Base-by-base conservation (phyloP, 2,113 vertebrate species). In the Echinops telfairi region DNA sequence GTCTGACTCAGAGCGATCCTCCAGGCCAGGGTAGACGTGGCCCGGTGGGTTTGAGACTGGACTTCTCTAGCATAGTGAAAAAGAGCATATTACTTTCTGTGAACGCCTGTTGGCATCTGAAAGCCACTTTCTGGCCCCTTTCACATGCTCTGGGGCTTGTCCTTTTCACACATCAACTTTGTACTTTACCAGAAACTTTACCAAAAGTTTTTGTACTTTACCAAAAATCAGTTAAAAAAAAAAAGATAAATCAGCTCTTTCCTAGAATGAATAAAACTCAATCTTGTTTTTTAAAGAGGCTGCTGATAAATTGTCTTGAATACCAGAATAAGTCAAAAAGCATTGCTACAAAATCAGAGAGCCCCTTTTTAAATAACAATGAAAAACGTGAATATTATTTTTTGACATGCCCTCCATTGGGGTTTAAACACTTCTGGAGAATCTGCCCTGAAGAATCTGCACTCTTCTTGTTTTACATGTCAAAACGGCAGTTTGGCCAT, bases 141-240 rank as follows among this genome's bases (percentile, higher is more conserved):
- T 86, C 29, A 81, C 25, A 33, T 70, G 36, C 1, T 83, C n/a
- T 75, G 20, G 75, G n/a, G 15, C 58, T 90, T 86, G 23, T 79
- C 33, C 60, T 91, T 93, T 95, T 86, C 10, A 95, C 23, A 93
- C 40, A n/a, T 64, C 38, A 82, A 84, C 71, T 84, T 83, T 87
- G 27, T 89, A 70, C n/a, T 94, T 95, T 87, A 22, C 62, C 15
- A 71, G n/a, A n/a, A 33, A 71, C 15, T 57, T 83, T 94, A 95
- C 47, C 86, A 88, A n/a, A n/a, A n/a, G n/a, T n/a, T n/a, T 84
- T 83, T 87, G 27, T 89, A 70, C n/a, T 40, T 40, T 40, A 40
- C 40, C 73, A 76, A 73, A 92, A 89, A 83, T 27, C 20, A 70
- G 36, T 40, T 40, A 40, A 40, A 40, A 40, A 40, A 40, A 40